These are phyloP conservation scores for Drosophila malerkotliana DNA, from an alignment of 1,140 invertebrate species.

Conservation along the genomic window DNA sequence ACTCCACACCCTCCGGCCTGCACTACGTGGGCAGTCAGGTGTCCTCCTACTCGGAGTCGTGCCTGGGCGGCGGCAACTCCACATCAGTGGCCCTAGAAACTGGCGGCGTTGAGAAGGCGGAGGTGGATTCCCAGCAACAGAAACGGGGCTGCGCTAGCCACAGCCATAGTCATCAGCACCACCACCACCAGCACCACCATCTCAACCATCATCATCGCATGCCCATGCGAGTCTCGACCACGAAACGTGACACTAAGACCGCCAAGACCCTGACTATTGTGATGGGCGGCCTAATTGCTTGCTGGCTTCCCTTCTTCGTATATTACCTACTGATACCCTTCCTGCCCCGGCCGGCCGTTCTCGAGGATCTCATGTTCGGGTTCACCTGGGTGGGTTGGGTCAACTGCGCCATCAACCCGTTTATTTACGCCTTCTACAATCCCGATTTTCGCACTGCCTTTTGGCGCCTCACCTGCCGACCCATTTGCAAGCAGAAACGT, in stretches of 20 bases:
- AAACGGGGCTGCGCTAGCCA: conserved; percentile 5
- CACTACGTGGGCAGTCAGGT: conserved; percentile 62
- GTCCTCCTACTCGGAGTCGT: conserved; percentile 63
- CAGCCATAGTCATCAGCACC: conserved; percentile 14
- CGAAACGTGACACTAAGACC: conserved; percentile 92
- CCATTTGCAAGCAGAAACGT: conserved; percentile 75
- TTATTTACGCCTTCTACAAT: conserved; percentile 93
- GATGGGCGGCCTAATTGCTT: conserved; percentile 95
- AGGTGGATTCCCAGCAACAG: conserved; percentile 36
- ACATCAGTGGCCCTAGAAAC: not conserved
- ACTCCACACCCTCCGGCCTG: conserved; percentile 47
- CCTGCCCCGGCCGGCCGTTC: conserved; percentile 85
- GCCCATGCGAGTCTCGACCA: conserved; percentile 86
- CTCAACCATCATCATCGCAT: conserved; percentile 64
- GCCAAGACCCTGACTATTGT: conserved; percentile 96
- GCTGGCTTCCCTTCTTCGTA: conserved; percentile 95
- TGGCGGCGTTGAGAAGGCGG: conserved; percentile 5
- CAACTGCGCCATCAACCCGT: conserved; percentile 95
- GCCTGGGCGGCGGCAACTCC: conserved; percentile 37
- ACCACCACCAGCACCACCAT: conserved; percentile 41
- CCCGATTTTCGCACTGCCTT: conserved; percentile 93
- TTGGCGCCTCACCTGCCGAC: conserved; percentile 88
- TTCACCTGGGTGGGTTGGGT: conserved; percentile 97
- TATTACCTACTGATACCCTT: conserved; percentile 93
- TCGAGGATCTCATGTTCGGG: conserved; percentile 89